Evolutionary conservation across 2,888 invertebrate genomes (phyloP).

Genomic region (Aspidiotus rigidus): DNA sequence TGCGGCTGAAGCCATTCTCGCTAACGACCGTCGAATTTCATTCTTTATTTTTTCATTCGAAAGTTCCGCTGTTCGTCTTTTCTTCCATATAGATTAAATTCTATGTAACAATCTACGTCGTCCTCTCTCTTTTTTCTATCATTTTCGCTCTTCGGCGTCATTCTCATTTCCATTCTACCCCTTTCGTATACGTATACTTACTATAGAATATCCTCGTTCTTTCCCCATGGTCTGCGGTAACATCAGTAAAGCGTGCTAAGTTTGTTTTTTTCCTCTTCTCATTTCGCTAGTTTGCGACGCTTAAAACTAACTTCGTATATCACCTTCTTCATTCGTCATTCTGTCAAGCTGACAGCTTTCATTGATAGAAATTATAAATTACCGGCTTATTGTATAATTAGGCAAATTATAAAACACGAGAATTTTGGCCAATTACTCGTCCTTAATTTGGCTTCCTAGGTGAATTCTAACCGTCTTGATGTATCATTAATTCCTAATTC

Average conservation of each 20-base stretch:
- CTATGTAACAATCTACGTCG: no score
- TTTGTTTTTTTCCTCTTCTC: not conserved
- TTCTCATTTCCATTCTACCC: not conserved
- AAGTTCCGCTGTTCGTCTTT: not conserved
- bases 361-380: no score
- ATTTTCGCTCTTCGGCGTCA: not conserved
- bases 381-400: no score
- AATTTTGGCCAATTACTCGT: no score
- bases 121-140: no score
- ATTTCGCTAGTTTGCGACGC: not conserved
- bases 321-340: not conserved
- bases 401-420: no score
- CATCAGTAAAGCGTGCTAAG: not conserved
- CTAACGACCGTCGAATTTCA: constrained; percentile 31
- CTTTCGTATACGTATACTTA: not conserved
- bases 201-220: not conserved
- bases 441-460: no score
- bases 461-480: no score
- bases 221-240: not conserved
- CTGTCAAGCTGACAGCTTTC: no score
- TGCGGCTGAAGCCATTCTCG: constrained; percentile 16
- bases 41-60: constrained; percentile 24
- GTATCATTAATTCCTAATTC: no score
- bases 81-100: not conserved
- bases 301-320: no score